These are phyloP conservation scores for Ptychoptera contaminata DNA, from an alignment of 2,888 invertebrate genomes.

Conservation along the genomic window DNA sequence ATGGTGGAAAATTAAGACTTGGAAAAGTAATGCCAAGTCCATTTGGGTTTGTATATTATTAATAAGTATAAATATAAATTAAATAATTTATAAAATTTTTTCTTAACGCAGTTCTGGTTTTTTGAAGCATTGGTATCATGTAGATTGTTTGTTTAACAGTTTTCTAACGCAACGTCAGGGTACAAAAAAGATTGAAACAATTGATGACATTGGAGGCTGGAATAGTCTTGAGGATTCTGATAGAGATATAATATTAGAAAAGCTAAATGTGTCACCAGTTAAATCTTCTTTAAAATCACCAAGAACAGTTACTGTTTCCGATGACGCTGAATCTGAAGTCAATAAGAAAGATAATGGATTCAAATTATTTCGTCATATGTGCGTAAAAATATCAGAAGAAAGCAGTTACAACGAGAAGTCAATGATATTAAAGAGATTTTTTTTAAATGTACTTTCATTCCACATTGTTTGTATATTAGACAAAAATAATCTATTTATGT, in stretches of 20 bases:
- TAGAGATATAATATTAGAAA: conserved; percentile 39
- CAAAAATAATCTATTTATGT: too few relatives aligned
- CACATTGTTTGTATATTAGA: too few relatives aligned
- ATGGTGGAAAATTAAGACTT: conserved; percentile 52
- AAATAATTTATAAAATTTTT: not conserved
- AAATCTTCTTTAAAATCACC: not conserved
- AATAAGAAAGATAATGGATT: conserved; percentile 52
- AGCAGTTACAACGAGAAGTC: conserved; percentile 74
- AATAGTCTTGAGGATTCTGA: conserved; percentile 47
- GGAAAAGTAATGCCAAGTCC: conserved; percentile 63
- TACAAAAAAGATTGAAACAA: conserved; percentile 65
- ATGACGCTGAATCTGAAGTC: conserved; percentile 3
- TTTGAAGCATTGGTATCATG: conserved; percentile 77
- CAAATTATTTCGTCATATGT: conserved; percentile 58
- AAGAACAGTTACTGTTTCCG: not conserved
- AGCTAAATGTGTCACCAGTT: conserved; percentile 4
- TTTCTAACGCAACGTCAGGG: conserved; percentile 63
- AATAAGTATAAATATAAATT: too few relatives aligned
- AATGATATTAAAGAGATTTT: conserved; percentile 47
- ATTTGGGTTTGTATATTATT: conserved; percentile 27
- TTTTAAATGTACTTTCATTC: conserved; percentile 34
- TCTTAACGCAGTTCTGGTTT: conserved; percentile 29
- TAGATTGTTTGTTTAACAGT: conserved; percentile 62
- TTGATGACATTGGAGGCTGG: conserved; percentile 69
- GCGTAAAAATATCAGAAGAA: conserved; percentile 59